These are phyloP conservation scores for Choloepus didactylus DNA, from an alignment of 2,797 vertebrate genomes.

Conservation along the genomic window DNA sequence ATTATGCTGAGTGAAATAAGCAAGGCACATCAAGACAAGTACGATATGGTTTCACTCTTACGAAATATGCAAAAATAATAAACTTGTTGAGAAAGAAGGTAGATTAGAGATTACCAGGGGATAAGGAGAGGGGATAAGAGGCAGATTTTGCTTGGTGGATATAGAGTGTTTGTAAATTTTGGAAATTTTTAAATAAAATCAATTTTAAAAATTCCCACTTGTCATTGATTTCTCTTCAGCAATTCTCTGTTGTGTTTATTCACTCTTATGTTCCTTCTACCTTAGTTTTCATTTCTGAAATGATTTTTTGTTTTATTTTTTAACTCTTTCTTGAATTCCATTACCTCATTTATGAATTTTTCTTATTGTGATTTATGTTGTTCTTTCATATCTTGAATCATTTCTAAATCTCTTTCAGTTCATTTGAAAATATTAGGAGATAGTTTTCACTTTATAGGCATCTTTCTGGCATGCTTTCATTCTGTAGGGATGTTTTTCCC, in stretches of 20 bases:
- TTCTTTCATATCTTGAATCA: constrained; percentile 18
- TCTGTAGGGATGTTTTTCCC: neutral
- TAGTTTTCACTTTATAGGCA: constrained; percentile 23
- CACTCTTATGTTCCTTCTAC: neutral
- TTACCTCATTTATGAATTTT: constrained; percentile 10
- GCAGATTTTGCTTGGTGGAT: too few species aligned
- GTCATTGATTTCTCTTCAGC: constrained; percentile 24
- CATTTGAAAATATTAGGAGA: constrained; percentile 47
- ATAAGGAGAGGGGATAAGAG: too few species aligned
- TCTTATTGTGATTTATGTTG: neutral
- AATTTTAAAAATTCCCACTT: constrained; percentile 14
- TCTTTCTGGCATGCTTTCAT: constrained; percentile 23
- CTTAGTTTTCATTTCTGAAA: constrained; percentile 35
- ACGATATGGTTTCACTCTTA: too few species aligned
- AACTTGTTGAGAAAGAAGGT: too few species aligned
- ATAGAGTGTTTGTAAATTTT: neutral
- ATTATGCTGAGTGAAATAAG: too few species aligned
- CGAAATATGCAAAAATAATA: too few species aligned
- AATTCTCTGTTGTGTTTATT: constrained; percentile 25
- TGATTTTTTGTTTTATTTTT: constrained; percentile 10
- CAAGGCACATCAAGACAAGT: too few species aligned
- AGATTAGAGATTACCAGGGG: too few species aligned
- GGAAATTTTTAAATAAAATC: too few species aligned
- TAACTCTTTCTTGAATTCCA: constrained; percentile 20
- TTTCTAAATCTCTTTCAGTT: constrained; percentile 50